Conservation (phyloP, 2,888 invertebrate species). For the Drosophila merina region DNA sequence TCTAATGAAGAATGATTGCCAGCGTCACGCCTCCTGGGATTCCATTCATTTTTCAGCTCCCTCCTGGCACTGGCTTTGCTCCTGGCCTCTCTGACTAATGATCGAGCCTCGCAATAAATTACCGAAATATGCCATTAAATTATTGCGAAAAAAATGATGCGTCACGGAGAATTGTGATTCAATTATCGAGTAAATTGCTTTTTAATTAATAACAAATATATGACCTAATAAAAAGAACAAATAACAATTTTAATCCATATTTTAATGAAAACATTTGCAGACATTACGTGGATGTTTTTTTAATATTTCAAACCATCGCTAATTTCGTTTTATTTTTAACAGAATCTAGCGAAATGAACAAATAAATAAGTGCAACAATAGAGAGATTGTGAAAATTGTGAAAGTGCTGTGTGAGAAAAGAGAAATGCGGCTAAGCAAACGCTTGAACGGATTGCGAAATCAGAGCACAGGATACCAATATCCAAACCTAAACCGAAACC, state of each 20-base stretch:
- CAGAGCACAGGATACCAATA: constrained; percentile 18
- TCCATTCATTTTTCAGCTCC: constrained; percentile 35
- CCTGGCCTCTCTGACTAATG: constrained; percentile 54
- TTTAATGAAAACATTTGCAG: constrained; percentile 25
- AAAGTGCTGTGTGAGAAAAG: constrained; percentile 25
- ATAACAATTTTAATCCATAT: constrained; percentile 9
- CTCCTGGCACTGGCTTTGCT: constrained; percentile 5
- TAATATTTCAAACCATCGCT: not conserved
- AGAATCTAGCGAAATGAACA: constrained; percentile 25
- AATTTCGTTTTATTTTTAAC: not conserved
- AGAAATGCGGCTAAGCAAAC: constrained; percentile 30
- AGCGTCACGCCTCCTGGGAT: constrained; percentile 23
- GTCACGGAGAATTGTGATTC: constrained; percentile 4
- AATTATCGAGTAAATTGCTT: constrained; percentile 35
- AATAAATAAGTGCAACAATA: constrained; percentile 9
- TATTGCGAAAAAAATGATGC: constrained; percentile 2
- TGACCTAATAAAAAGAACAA: constrained; percentile 4
- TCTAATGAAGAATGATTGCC: constrained; percentile 73
- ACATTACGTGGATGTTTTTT: constrained; percentile 2
- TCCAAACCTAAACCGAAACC: constrained; percentile 34
- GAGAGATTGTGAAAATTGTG: constrained; percentile 13
- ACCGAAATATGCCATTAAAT: constrained; percentile 10
- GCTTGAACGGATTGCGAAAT: constrained; percentile 29
- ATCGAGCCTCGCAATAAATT: constrained; percentile 27
- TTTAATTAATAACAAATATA: constrained; percentile 49